These are phyloP conservation scores for Anorthoa munda DNA, from an alignment of 2,888 invertebrate genomes.

Conservation along the genomic window DNA sequence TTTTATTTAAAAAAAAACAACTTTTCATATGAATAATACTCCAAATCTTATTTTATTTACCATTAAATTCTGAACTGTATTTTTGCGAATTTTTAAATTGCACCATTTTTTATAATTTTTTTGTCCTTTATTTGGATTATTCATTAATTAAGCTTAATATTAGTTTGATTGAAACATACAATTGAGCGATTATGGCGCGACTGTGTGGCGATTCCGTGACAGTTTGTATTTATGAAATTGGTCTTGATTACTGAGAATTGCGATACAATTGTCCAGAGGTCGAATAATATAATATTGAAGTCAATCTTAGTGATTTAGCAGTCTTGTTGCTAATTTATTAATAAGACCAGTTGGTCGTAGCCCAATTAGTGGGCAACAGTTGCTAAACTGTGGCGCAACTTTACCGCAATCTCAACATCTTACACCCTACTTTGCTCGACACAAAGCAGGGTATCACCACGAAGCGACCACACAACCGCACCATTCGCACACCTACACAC, in stretches of 20 bases:
- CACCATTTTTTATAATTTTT: constrained; percentile 65
- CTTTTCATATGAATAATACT: constrained; percentile 58
- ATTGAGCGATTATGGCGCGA: constrained; percentile 33
- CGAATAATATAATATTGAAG: background rate
- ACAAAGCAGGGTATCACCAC: constrained; percentile 32
- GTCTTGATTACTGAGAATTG: constrained; percentile 27
- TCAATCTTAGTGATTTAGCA: background rate
- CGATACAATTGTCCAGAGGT: constrained; percentile 11
- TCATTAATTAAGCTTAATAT: constrained; percentile 54
- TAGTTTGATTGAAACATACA: constrained; percentile 59
- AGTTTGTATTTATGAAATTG: constrained; percentile 39
- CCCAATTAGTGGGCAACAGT: background rate
- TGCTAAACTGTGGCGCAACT: constrained; percentile 29
- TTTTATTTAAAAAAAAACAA: constrained; percentile 59
- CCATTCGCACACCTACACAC: constrained; percentile 28
- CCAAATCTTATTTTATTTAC: constrained; percentile 60
- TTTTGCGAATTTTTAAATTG: constrained; percentile 65
- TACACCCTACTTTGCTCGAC: constrained; percentile 14
- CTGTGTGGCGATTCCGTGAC: constrained; percentile 26
- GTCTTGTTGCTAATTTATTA: background rate
- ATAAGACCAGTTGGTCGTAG: background rate
- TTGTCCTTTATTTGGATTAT: constrained; percentile 52
- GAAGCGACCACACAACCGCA: constrained; percentile 38
- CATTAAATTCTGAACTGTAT: constrained; percentile 48
- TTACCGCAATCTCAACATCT: constrained; percentile 28